Conservation (phyloP, 2,797 vertebrate genomes). For the Alauda arvensis region DNA sequence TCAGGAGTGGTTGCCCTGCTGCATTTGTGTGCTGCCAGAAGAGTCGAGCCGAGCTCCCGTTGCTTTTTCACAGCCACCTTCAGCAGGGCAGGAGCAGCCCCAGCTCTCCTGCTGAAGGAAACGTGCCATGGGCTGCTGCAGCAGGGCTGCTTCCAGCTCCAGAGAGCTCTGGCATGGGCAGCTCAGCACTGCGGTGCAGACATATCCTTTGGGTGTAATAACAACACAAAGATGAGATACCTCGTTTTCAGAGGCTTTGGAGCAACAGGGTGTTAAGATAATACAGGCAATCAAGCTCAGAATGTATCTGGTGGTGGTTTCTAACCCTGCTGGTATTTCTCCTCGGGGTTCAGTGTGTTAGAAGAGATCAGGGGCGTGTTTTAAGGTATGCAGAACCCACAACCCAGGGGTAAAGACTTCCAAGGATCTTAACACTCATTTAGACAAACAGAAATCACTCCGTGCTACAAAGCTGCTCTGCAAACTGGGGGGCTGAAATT, state of each 20-base stretch:
- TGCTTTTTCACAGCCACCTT: slow-evolving; percentile 34
- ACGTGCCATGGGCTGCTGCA: not conserved
- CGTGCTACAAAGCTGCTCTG: not conserved
- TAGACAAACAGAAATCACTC: not conserved
- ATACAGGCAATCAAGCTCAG: slow-evolving; percentile 39
- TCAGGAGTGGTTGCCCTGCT: slow-evolving; percentile 40
- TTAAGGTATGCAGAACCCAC: slow-evolving; percentile 28
- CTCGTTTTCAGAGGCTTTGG: slow-evolving; percentile 39
- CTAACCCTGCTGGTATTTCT: slow-evolving; percentile 56
- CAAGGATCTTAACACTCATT: slow-evolving; percentile 3
- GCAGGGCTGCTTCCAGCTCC: not conserved
- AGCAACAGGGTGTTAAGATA: slow-evolving; percentile 51
- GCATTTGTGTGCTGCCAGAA: slow-evolving; percentile 32
- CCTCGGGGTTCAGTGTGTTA: slow-evolving; percentile 41
- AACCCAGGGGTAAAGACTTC: slow-evolving; percentile 29
- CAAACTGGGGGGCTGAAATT: not conserved
- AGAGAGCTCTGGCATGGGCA: slow-evolving; percentile 39
- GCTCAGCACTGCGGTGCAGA: slow-evolving; percentile 20
- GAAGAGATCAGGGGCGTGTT: slow-evolving; percentile 34
- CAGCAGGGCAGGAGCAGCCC: not conserved
- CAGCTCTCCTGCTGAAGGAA: not conserved
- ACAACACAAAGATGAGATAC: slow-evolving; percentile 56
- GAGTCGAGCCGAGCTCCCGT: slow-evolving; percentile 21
- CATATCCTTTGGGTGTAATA: slow-evolving; percentile 58
- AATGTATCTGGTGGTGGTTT: slow-evolving; percentile 60